Percentiles rank a stretch among this genome's conserved stretches.
These are phyloP conservation scores for Sphecodes monilicornis DNA, from an alignment of 2,888 invertebrate genomes.

Conservation along the genomic window DNA sequence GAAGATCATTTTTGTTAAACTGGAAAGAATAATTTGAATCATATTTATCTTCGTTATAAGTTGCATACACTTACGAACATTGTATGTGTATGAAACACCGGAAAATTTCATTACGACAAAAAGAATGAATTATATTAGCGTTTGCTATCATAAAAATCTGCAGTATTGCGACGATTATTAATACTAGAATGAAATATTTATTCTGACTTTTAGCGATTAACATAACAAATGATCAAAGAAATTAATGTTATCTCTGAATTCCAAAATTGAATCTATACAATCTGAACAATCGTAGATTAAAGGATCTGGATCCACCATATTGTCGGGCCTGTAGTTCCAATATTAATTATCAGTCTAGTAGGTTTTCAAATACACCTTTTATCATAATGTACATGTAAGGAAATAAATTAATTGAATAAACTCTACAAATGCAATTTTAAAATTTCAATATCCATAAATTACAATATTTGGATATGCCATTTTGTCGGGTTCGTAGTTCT, in stretches of 20 bases:
- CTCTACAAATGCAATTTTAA: too few relatives aligned
- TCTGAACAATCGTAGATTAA: neutral
- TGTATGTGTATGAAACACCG: neutral
- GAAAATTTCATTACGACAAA: neutral
- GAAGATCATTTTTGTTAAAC: too few relatives aligned
- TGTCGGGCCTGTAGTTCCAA: too few relatives aligned
- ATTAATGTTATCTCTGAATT: neutral
- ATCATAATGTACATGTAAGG: too few relatives aligned
- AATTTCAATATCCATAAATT: too few relatives aligned
- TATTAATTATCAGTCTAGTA: neutral
- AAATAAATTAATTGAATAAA: too few relatives aligned
- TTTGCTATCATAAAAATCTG: too few relatives aligned
- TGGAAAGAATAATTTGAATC: neutral
- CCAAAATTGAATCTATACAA: neutral
- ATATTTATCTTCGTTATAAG: neutral
- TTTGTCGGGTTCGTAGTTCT: too few relatives aligned
- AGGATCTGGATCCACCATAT: neutral
- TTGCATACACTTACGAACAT: neutral
- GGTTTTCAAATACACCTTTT: neutral
- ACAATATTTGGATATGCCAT: too few relatives aligned
- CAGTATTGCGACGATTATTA: too few relatives aligned
- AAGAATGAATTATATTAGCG: neutral
- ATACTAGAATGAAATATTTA: too few relatives aligned
- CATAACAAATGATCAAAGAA: neutral
- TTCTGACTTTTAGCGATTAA: too few relatives aligned